Evolutionary conservation across 1,140 invertebrate genomes (phyloP), one percentile per base, ranked within the genome.

Genomic region (Drosophila mojavensis): DNA sequence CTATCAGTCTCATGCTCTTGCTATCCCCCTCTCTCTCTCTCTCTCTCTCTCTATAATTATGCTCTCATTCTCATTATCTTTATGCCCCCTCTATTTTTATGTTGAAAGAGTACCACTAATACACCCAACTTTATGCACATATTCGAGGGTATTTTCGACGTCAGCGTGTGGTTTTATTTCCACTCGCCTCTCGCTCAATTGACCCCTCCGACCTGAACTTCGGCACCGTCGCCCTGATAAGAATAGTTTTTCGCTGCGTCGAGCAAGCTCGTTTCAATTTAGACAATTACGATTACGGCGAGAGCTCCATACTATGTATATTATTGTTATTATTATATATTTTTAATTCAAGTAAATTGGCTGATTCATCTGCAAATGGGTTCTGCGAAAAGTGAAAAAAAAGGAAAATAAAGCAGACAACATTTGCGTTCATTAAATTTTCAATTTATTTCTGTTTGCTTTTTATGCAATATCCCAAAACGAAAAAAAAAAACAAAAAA

Each of bases 281-380:
- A 86, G 71, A 82, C 83, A 85, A 85, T 85, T 85, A 64, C 83
- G 81, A 81, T 85, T 79, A 60, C 47, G 41, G 43, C 64, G 26
- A 64, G 55, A 60, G 28, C 41, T 63, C 26, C 17, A 59, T 60
- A 67, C 41, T 55, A 51, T 30, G 41, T 60, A 53, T 43, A 72
- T 36, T 50, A 60, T 60, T 63, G 26, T 45, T 75, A 45, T 62
- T 67, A 56, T 75, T 78, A 77, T 78, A 79, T 82, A 76, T 70
- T 67, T 88, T 82, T 78, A 79, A 84, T 85, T 81, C 58, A 70
- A 59, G 54, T 74, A 75, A 86, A 88, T 86, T 86, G 82, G 50
- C 83, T 86, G 82, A 86, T 79, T 86, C 82, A 86, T 86, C 75
- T 39, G 33, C 28, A 63, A 63, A 53, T 62, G 47, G 70, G 60